Evolutionary conservation across 2,113 vertebrate species (phyloP).

Genomic region (Nothoprocta perdicaria): DNA sequence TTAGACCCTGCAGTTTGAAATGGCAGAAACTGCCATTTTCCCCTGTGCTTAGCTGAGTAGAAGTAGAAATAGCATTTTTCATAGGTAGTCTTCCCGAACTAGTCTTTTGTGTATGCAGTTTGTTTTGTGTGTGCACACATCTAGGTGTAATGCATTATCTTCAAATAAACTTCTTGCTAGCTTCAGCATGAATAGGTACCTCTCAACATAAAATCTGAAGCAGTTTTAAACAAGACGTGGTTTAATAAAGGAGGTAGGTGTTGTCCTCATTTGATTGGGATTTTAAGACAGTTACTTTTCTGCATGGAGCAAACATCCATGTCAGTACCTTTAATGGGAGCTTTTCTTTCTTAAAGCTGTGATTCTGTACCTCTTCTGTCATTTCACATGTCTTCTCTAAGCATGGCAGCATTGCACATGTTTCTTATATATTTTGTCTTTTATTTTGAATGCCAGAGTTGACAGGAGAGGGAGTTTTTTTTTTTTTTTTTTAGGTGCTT

Average conservation of each 20-base stretch:
- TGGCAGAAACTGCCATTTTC: background rate
- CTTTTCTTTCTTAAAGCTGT: background rate
- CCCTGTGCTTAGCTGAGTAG: background rate
- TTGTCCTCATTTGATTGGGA: background rate
- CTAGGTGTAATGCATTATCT: background rate
- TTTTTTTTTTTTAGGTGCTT: background rate
- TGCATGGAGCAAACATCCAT: background rate
- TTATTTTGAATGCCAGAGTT: background rate
- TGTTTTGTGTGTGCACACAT: rapidly evolving
- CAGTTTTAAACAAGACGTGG: background rate
- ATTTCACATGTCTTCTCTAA: background rate
- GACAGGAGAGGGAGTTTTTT: background rate
- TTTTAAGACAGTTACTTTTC: background rate
- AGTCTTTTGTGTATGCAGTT: background rate
- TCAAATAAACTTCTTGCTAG: background rate
- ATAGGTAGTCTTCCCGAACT: background rate
- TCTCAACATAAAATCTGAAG: background rate
- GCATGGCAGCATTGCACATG: background rate
- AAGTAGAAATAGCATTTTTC: background rate
- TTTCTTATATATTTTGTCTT: background rate
- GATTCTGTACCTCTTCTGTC: background rate
- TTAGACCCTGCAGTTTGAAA: background rate
- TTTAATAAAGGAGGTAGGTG: background rate
- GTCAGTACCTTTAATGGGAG: background rate
- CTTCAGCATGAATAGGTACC: background rate